These are phyloP conservation scores for Cecidostiba fungosa DNA, from an alignment of 2,888 invertebrate species.

Conservation along the genomic window DNA sequence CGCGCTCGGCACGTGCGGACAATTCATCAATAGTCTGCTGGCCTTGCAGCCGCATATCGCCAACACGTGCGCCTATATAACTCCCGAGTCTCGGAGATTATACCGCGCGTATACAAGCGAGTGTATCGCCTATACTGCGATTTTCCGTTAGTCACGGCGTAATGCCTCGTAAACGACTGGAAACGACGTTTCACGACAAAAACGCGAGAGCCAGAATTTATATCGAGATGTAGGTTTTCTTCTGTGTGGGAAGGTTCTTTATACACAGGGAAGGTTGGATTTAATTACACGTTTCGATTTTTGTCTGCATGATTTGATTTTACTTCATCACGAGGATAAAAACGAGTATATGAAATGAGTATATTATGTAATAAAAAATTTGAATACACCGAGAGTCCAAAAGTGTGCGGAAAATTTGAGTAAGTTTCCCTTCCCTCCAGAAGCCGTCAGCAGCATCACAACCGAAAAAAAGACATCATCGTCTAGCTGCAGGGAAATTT, in stretches of 20 bases:
- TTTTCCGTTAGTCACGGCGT: slow-evolving; percentile 65
- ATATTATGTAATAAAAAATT: no score
- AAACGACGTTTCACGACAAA: slow-evolving; percentile 61
- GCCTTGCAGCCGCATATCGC: slow-evolving; percentile 61
- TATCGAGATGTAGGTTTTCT: background rate
- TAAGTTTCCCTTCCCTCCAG: background rate
- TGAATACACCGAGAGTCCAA: no score
- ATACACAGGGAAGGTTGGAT: no score
- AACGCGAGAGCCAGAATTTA: slow-evolving; percentile 3
- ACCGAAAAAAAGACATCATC: background rate
- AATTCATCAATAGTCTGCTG: slow-evolving; percentile 76
- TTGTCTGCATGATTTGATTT: no score
- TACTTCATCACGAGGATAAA: no score
- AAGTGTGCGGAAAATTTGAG: background rate
- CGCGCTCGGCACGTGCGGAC: slow-evolving; percentile 77
- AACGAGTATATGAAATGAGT: no score
- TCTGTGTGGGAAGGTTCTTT: background rate
- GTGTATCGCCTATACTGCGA: slow-evolving; percentile 45
- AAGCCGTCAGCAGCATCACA: background rate
- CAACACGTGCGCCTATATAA: slow-evolving; percentile 66
- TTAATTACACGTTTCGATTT: background rate
- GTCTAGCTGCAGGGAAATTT: slow-evolving; percentile 5
- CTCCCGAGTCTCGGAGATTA: slow-evolving; percentile 50
- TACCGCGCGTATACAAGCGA: background rate
- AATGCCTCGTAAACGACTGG: slow-evolving; percentile 62